Percentiles rank a stretch among this genome's conserved stretches.
Evolutionary conservation across 2,888 invertebrate genomes (phyloP).

Genomic region (Saturnia japonica): DNA sequence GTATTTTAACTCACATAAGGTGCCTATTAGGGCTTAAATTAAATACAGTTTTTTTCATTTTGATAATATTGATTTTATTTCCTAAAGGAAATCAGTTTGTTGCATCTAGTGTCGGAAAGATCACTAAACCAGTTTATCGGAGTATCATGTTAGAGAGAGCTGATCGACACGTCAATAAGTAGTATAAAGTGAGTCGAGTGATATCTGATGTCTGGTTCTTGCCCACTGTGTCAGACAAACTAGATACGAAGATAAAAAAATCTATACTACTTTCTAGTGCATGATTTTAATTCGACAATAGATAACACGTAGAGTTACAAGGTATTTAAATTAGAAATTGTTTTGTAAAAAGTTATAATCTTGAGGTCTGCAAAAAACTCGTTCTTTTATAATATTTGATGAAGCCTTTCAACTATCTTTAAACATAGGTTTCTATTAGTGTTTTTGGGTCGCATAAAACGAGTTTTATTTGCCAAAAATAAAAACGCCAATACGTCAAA

Average conservation of each 20-base stretch:
- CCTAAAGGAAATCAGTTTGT: not conserved
- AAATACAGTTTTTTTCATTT: too few relatives aligned
- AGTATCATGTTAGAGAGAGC: slow-evolving; percentile 67
- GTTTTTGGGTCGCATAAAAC: slow-evolving; percentile 49
- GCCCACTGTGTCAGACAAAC: slow-evolving; percentile 35
- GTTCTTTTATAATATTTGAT: not conserved
- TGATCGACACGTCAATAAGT: slow-evolving; percentile 47
- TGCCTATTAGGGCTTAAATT: too few relatives aligned
- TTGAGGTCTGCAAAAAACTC: too few relatives aligned
- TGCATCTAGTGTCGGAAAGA: not conserved
- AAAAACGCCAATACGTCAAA: slow-evolving; percentile 45
- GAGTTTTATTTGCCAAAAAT: slow-evolving; percentile 55
- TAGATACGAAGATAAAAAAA: slow-evolving; percentile 47
- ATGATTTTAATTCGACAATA: slow-evolving; percentile 8
- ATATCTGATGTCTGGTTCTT: slow-evolving; percentile 57
- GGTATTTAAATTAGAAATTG: slow-evolving; percentile 22
- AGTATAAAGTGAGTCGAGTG: slow-evolving; percentile 60
- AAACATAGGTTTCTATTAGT: slow-evolving; percentile 38
- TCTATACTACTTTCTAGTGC: slow-evolving; percentile 63
- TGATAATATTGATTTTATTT: not conserved
- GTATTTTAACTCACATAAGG: too few relatives aligned
- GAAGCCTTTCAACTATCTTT: slow-evolving; percentile 33
- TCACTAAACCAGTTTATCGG: slow-evolving; percentile 39
- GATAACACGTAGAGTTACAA: not conserved
- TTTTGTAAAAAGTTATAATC: too few relatives aligned